Evolutionary conservation across 2,888 invertebrate species (phyloP).

Genomic region (Pheosia gnoma): DNA sequence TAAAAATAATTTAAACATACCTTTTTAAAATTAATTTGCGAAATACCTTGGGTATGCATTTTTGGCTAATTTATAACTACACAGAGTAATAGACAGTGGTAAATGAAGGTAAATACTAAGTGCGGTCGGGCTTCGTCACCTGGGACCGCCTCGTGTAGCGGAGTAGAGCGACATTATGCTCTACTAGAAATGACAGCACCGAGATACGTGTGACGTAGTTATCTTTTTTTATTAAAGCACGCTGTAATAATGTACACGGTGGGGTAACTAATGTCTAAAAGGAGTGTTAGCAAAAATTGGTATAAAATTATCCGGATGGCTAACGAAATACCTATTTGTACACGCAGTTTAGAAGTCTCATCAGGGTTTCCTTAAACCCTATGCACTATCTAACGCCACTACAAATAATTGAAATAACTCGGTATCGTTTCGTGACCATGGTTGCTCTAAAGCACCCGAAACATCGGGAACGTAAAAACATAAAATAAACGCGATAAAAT

Average conservation of each 20-base stretch:
- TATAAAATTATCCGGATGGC: too few species aligned
- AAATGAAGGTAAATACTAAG: slow-evolving; percentile 25
- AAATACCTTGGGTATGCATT: background rate
- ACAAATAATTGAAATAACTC: too few species aligned
- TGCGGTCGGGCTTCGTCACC: slow-evolving; percentile 35
- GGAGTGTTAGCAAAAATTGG: too few species aligned
- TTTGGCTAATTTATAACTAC: slow-evolving; percentile 4
- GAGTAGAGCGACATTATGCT: slow-evolving; percentile 1
- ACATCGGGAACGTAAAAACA: too few species aligned
- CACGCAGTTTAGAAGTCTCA: too few species aligned
- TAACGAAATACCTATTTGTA: too few species aligned
- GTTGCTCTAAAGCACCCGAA: too few species aligned
- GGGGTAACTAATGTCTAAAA: too few species aligned
- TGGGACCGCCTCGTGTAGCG: slow-evolving; percentile 22
- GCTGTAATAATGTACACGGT: background rate
- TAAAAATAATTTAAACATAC: background rate
- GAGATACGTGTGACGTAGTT: background rate
- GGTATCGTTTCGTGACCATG: too few species aligned
- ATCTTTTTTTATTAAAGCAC: background rate
- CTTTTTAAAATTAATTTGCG: background rate
- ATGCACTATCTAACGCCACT: too few species aligned
- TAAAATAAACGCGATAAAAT: too few species aligned
- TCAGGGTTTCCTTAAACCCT: too few species aligned
- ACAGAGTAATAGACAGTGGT: background rate
- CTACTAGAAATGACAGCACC: slow-evolving; percentile 12